Conservation (phyloP, 2,797 vertebrate species). For the Pteronotus mesoamericanus region DNA sequence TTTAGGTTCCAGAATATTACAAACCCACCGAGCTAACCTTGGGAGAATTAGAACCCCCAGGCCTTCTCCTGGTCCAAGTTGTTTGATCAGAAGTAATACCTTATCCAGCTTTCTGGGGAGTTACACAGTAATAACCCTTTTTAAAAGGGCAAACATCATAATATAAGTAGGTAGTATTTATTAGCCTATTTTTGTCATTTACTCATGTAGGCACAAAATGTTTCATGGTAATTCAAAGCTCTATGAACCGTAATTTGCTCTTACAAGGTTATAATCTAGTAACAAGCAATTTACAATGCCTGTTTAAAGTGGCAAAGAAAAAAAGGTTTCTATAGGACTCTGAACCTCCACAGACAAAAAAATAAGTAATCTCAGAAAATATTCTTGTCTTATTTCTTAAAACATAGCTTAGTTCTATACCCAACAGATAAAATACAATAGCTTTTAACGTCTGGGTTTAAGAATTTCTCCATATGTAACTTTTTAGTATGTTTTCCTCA, state of each 20-base stretch:
- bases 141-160: slow-evolving; percentile 8
- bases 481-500: background rate
- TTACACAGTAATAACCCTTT: background rate
- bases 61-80: background rate
- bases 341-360: background rate
- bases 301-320: slow-evolving; percentile 29
- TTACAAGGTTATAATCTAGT: slow-evolving; percentile 25
- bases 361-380: slow-evolving; percentile 37
- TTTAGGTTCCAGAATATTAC: background rate
- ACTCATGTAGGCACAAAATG: slow-evolving; percentile 3
- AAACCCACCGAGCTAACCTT: background rate
- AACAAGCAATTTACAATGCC: slow-evolving; percentile 14
- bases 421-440: slow-evolving; percentile 2
- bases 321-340: background rate
- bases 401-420: slow-evolving; percentile 15
- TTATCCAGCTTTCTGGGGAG: background rate
- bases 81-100: background rate
- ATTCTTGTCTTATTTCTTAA: slow-evolving; percentile 43
- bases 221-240: slow-evolving; percentile 44
- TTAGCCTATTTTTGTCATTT: slow-evolving; percentile 44
- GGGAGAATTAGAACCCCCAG: background rate
- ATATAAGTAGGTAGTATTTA: background rate
- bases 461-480: background rate
- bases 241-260: slow-evolving; percentile 37
- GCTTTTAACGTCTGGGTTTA: slow-evolving; percentile 32